Conservation (phyloP, 2,113 vertebrate species). For the Polypterus senegalus region DNA sequence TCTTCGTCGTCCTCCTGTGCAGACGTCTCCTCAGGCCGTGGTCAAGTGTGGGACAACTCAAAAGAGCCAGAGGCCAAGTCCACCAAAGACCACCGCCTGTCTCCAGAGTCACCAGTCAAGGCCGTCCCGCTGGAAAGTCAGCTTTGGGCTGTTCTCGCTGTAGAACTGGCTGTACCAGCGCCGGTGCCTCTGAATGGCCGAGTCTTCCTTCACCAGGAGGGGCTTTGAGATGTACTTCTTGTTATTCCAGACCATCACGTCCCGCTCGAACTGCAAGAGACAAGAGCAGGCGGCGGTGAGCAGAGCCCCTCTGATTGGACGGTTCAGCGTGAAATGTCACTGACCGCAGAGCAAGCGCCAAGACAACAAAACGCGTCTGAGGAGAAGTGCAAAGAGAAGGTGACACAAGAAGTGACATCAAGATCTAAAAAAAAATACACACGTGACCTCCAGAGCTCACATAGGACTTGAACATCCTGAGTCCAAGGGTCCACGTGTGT, state of each 20-base stretch:
- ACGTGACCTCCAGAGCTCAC: too few species aligned
- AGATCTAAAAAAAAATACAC: background rate
- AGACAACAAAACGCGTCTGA: background rate
- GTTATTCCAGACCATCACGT: conserved; percentile 74
- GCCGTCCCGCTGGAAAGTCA: conserved; percentile 30
- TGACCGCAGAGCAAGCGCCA: too few species aligned
- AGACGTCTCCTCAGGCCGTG: too few species aligned
- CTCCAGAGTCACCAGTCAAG: conserved; percentile 53
- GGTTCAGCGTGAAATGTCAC: background rate
- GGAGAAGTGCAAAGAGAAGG: background rate
- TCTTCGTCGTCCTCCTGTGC: too few species aligned
- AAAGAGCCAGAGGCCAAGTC: too few species aligned
- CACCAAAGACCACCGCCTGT: too few species aligned
- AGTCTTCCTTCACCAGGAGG: conserved; percentile 60
- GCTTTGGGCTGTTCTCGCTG: conserved; percentile 47
- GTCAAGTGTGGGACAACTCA: too few species aligned
- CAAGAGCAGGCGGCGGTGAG: background rate
- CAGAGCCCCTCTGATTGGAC: background rate
- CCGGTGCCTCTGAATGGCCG: conserved; percentile 53
- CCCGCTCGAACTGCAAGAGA: conserved; percentile 55
- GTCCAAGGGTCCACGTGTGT: too few species aligned
- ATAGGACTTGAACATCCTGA: too few species aligned
- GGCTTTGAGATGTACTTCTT: conserved; percentile 61
- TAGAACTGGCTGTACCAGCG: conserved; percentile 73
- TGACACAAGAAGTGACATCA: background rate